Conservation (phyloP, 2,113 vertebrate genomes). For the Malurus alboscapulatus region DNA sequence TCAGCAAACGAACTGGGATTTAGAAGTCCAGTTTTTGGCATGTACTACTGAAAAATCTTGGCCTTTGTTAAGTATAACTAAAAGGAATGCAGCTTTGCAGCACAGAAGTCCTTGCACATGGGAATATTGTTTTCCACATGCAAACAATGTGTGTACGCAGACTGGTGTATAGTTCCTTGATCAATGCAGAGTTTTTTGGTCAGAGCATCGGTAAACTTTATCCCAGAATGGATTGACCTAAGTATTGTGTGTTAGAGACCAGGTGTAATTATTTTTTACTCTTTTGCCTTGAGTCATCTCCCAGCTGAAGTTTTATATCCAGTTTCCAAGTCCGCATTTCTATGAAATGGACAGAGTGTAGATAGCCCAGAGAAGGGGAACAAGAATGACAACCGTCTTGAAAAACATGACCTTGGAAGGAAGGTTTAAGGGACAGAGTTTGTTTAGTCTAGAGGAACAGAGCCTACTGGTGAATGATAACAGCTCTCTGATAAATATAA, state of each 20-base stretch:
- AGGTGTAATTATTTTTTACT: not conserved
- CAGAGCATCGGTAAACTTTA: not conserved
- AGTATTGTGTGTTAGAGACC: not conserved
- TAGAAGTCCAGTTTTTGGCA: not conserved
- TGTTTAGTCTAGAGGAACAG: slow-evolving; percentile 38
- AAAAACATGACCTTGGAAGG: not conserved
- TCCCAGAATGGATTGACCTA: not conserved
- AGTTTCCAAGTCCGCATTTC: not conserved
- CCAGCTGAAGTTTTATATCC: not conserved
- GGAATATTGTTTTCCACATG: not conserved
- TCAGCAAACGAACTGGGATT: not conserved
- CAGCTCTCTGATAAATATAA: not conserved
- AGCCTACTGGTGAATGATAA: not conserved
- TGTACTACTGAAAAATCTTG: not conserved
- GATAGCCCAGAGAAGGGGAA: not conserved
- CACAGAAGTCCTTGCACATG: not conserved
- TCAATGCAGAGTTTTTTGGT: not conserved
- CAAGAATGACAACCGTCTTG: not conserved
- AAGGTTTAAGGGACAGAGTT: not conserved
- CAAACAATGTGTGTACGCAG: not conserved
- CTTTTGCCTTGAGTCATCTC: not conserved
- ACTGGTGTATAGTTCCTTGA: not conserved
- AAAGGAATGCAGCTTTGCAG: not conserved
- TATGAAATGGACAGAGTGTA: not conserved
- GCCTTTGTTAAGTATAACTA: not conserved